Base-by-base conservation (phyloP, 64 coral and sea anemone genomes). In the Pachyseris speciosa region DNA sequence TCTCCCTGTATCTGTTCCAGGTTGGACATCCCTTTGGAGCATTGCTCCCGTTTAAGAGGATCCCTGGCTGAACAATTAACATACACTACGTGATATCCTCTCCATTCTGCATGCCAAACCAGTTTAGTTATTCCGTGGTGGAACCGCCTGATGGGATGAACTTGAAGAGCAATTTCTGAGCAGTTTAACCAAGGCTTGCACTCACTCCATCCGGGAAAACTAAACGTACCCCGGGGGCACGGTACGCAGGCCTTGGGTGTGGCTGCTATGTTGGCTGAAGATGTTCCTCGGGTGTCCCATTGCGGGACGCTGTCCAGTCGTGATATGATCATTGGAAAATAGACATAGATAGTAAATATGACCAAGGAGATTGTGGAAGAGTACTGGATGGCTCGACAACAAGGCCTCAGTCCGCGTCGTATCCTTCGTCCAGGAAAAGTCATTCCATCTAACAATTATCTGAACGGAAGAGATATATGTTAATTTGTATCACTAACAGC, bases 41-140 rank as follows among this genome's bases (percentile, higher is more conserved):
- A 71, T 15, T 19, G 33, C 4, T 71, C 67, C 17, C 67, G 24
- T 27, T 67, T 71, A 6, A 38, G 7, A 16, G 33, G 17, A n/a
- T 40, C 17, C 1, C 67, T 33, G 17, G 67, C 17, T 71, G 67
- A 71, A 37, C 67, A 71, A 39, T 71, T 71, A 2, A 37, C 34
- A 39, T 39, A 71, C 5, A 71, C 67, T 39, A 71, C 67, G 30
- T 71, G 33, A 36, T 71, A 32, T 38, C 67, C 37, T 5, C 8
- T 71, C 67, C 67, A 71, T 16, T 40, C 11, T 19, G 67, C 67
- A 17, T 24, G 67, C 67, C 67, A 71, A 38, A 71, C 67, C 13
- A 36, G 67, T 39, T 71, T 71, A 71, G 67, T 71, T 16, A 71
- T n/a, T 71, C 67, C 67, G 22, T 71, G 67, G 5, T 37, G 33